phyloP scores from a whole-genome alignment of 2,888 invertebrate genomes.

The Monoplex corrugatus region DNA sequence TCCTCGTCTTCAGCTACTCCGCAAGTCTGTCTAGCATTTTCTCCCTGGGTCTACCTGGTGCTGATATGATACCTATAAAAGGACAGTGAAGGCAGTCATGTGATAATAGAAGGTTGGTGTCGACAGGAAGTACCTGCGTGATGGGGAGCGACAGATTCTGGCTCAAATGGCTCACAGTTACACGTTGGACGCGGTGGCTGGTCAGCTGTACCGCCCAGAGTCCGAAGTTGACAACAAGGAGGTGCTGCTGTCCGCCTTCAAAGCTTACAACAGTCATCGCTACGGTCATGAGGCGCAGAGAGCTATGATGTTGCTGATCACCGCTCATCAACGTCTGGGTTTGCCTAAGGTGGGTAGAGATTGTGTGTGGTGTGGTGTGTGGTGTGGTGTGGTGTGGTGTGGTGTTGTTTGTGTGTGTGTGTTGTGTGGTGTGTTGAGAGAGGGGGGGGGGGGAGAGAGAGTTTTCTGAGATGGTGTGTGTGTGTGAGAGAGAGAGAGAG shows the following conservation, averaged over 20 bases:
- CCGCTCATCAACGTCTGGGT: slow-evolving; percentile 32
- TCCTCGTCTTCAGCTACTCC: no score
- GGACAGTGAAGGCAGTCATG: no score
- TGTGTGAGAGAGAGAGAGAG: no score
- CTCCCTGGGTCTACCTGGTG: no score
- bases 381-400: no score
- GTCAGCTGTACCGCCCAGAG: slow-evolving; percentile 30
- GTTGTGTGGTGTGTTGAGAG: no score
- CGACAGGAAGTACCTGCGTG: slow-evolving; percentile 90
- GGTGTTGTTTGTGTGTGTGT: no score
- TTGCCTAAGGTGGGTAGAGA: slow-evolving; percentile 30
- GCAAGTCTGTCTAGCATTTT: no score
- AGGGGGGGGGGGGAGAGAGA: no score
- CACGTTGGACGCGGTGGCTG: slow-evolving; percentile 42
- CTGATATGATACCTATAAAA: no score
- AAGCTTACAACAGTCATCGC: slow-evolving; percentile 43
- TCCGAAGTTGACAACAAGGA: slow-evolving; percentile 32
- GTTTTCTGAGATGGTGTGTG: no score
- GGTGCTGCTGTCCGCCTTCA: slow-evolving; percentile 37
- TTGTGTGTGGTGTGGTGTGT: neutral
- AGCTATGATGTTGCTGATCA: slow-evolving; percentile 36
- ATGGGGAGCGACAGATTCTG: slow-evolving; percentile 91
- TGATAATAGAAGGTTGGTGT: slow-evolving; percentile 85
- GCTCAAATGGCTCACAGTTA: slow-evolving; percentile 87
- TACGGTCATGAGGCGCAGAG: neutral